A percentile compares a stretch with the other conserved stretches of the same genome.
Evolutionary conservation across 2,797 vertebrate genomes (phyloP).

Genomic region (Corythornis leucogaster): DNA sequence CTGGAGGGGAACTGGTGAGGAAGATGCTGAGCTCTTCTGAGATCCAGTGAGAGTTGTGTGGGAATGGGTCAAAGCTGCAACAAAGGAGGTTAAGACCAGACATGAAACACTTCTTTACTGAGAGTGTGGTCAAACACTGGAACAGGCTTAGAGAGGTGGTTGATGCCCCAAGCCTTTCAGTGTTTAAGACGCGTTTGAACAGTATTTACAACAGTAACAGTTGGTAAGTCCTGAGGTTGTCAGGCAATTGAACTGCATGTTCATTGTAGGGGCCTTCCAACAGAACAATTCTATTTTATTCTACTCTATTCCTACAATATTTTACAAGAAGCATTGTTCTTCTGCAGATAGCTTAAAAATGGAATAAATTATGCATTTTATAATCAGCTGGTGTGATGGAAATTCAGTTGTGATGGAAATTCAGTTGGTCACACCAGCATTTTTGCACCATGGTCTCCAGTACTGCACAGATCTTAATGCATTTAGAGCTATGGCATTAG

Average conservation of each 20-base stretch:
- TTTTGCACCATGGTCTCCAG: neutral
- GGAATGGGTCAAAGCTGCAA: neutral
- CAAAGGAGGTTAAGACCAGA: neutral
- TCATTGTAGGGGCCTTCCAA: neutral
- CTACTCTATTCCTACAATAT: neutral
- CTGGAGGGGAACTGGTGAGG: neutral
- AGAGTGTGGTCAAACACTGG: neutral
- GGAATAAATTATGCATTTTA: neutral
- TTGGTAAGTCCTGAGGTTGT: neutral
- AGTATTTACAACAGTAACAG: neutral
- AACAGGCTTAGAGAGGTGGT: neutral
- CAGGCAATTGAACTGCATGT: neutral
- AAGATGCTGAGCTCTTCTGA: neutral
- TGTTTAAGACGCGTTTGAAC: neutral
- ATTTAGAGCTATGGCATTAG: neutral
- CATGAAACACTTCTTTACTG: neutral
- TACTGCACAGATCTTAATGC: neutral
- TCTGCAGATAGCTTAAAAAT: neutral
- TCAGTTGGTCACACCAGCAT: neutral
- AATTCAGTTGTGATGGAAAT: neutral
- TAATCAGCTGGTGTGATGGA: neutral
- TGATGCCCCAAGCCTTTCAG: neutral
- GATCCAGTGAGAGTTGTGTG: rapidly evolving
- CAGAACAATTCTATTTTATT: neutral
- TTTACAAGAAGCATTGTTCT: neutral